Percentiles rank a stretch among this genome's conserved stretches.
Conservation (phyloP, 2,113 vertebrate genomes). For the Carlito syrichta region DNA sequence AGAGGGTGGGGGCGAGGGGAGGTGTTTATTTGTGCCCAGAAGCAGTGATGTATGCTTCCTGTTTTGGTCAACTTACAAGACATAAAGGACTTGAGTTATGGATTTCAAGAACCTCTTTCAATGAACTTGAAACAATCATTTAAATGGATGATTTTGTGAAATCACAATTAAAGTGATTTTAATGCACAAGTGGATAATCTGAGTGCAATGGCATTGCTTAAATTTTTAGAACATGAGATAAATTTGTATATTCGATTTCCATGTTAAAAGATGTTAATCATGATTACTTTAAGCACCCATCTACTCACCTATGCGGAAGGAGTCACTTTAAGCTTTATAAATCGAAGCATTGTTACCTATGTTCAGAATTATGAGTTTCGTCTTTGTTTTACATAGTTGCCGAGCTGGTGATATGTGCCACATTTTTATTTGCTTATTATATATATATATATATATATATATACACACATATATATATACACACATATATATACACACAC, state of each 20-base stretch:
- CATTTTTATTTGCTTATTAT: background rate
- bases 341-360: background rate
- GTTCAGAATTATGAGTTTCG: background rate
- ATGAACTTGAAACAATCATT: background rate
- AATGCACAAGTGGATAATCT: background rate
- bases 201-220: background rate
- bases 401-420: background rate
- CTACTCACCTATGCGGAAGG: background rate
- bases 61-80: background rate
- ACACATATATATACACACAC: background rate
- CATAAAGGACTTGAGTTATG: background rate
- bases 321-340: background rate
- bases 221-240: background rate
- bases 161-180: background rate
- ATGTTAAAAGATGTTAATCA: background rate
- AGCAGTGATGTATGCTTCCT: background rate
- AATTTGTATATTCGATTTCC: background rate
- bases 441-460: background rate
- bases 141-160: background rate
- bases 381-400: background rate
- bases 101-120: background rate
- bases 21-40: background rate
- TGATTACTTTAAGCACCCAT: background rate
- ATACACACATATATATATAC: background rate
- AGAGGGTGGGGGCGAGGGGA: rapidly evolving